Conservation (phyloP, 2,797 vertebrate species). For the Acestrorhynchus altus region DNA sequence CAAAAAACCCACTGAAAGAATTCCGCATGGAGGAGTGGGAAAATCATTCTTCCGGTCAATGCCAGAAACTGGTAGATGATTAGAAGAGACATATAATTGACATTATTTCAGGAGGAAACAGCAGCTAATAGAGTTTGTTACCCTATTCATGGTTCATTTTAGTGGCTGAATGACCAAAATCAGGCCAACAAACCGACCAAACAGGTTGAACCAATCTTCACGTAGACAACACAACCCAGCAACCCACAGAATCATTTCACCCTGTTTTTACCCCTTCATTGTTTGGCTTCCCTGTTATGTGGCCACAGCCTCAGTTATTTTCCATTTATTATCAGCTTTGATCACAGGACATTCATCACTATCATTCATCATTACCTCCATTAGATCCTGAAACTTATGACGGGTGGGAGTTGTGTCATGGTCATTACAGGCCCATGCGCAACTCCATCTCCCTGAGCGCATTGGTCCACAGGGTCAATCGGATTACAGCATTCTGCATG, state of each 20-base stretch:
- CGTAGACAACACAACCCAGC: too few species aligned
- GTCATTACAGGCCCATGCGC: constrained; percentile 49
- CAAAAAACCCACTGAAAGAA: too few species aligned
- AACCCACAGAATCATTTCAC: not conserved
- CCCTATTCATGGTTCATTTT: too few species aligned
- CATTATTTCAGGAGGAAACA: too few species aligned
- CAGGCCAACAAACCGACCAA: too few species aligned
- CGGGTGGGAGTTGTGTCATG: constrained; percentile 43
- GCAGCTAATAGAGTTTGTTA: too few species aligned
- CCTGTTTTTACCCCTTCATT: not conserved
- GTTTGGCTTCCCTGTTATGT: not conserved
- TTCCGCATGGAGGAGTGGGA: too few species aligned
- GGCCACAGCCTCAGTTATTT: not conserved
- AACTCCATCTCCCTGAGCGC: constrained; percentile 41
- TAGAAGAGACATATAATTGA: too few species aligned
- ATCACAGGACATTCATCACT: constrained; percentile 5
- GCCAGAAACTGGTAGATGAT: too few species aligned
- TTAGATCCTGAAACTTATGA: constrained; percentile 56
- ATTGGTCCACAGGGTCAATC: constrained; percentile 52
- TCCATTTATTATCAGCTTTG: constrained; percentile 7
- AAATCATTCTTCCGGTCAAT: too few species aligned
- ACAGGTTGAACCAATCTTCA: too few species aligned
- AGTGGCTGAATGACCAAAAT: too few species aligned
- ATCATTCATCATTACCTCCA: constrained; percentile 37
- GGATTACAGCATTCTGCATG: constrained; percentile 59